Percentiles rank a stretch among this genome's conserved stretches.
phyloP scores from a whole-genome alignment of 2,888 invertebrate genomes.

The Agelastica alni region DNA sequence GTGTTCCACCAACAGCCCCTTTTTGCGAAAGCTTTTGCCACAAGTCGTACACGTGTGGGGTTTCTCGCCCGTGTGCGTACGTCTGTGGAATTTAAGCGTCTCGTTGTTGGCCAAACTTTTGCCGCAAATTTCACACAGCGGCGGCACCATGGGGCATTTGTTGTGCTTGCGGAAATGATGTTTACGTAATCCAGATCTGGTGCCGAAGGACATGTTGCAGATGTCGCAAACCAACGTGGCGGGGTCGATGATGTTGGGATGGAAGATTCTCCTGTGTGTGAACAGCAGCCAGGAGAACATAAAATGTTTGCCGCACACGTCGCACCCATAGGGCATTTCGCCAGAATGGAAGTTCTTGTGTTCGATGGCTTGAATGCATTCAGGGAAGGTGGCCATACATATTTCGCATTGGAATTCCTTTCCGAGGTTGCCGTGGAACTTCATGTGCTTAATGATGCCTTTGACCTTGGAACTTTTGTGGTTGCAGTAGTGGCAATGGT shows the following conservation, averaged over 20 bases:
- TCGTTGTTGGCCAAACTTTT: constrained; percentile 47
- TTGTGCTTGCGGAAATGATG: constrained; percentile 41
- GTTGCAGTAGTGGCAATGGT: constrained; percentile 49
- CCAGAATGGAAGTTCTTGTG: constrained; percentile 51
- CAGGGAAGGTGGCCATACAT: constrained; percentile 34
- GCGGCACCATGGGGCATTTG: constrained; percentile 33
- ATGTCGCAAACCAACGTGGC: constrained; percentile 28
- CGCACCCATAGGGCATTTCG: constrained; percentile 51
- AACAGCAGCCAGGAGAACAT: constrained; percentile 50
- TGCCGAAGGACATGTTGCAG: constrained; percentile 38
- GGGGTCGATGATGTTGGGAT: constrained; percentile 23
- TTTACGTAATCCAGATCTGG: constrained; percentile 38
- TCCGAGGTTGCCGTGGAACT: constrained; percentile 30
- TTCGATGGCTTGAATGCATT: constrained; percentile 39
- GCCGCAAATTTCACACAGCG: constrained; percentile 53
- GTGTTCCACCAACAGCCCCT: constrained; percentile 45
- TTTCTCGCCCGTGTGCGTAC: constrained; percentile 46
- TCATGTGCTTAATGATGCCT: constrained; percentile 40
- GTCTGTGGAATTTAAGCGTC: constrained; percentile 46
- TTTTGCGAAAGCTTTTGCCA: constrained; percentile 60
- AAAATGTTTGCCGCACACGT: constrained; percentile 56
- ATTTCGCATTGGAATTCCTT: constrained; percentile 30
- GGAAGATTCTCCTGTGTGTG: constrained; percentile 53
- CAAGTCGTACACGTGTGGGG: constrained; percentile 47
- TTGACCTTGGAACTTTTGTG: constrained; percentile 40